phyloP scores from a whole-genome alignment of 2,888 invertebrate genomes.

The Gryllus longicercus region DNA sequence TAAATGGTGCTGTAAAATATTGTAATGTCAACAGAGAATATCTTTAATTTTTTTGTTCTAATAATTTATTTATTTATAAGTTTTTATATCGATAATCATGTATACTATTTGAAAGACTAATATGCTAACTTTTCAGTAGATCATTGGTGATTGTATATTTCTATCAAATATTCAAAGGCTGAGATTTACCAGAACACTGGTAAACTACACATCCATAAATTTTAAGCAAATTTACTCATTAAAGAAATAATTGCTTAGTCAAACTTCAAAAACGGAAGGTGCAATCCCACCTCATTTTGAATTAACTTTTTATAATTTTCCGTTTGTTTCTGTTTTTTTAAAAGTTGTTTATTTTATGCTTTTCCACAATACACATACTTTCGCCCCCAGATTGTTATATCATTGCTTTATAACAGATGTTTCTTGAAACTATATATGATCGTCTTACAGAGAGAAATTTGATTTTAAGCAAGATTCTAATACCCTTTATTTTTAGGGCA shows the following conservation, averaged over 20 bases:
- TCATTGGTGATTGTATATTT: neutral
- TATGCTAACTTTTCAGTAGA: neutral
- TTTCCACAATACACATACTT: no score
- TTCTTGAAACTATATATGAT: no score
- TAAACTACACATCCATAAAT: neutral
- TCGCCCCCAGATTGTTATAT: no score
- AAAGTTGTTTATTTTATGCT: no score
- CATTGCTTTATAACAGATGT: no score
- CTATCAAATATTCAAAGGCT: slow-evolving; percentile 2
- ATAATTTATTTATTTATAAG: neutral
- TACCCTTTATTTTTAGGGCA: neutral
- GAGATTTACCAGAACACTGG: neutral
- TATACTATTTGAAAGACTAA: slow-evolving; percentile 3
- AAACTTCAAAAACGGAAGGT: no score
- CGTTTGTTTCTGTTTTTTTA: no score
- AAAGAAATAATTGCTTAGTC: no score
- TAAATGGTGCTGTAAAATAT: neutral
- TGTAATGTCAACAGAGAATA: neutral
- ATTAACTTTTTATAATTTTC: no score
- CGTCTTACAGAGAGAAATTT: neutral
- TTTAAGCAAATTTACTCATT: neutral
- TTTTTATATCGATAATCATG: neutral
- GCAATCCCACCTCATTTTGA: no score
- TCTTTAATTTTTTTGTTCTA: neutral
- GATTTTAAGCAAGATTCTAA: neutral